Conservation (phyloP, 1,140 invertebrate genomes). For the Aphis gossypii region DNA sequence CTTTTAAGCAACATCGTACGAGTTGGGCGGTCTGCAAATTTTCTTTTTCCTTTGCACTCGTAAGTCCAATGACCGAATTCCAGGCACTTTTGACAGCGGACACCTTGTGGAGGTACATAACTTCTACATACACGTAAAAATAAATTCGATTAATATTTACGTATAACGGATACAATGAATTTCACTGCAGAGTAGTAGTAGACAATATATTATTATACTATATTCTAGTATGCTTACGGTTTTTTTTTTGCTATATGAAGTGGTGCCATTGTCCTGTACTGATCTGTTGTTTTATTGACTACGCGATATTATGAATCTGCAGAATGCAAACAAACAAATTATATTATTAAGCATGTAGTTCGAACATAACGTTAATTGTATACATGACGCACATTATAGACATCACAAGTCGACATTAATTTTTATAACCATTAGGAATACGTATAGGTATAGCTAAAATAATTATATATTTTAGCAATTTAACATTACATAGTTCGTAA, state of each 20-base stretch:
- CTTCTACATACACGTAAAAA: neutral
- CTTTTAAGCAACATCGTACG: conserved; percentile 59
- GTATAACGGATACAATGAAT: neutral
- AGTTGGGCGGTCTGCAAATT: conserved; percentile 60
- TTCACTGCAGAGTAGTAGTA: neutral
- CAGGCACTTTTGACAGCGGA: conserved; percentile 61
- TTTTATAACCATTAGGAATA: too few relatives aligned
- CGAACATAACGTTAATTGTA: too few relatives aligned
- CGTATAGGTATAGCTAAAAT: too few relatives aligned
- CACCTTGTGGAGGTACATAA: conserved; percentile 58
- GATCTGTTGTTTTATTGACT: neutral
- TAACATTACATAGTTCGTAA: too few relatives aligned
- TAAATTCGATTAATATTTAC: neutral
- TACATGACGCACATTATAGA: too few relatives aligned
- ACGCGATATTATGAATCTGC: neutral
- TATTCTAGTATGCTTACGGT: neutral
- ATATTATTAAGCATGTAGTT: too few relatives aligned
- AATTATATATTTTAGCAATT: too few relatives aligned
- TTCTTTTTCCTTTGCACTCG: conserved; percentile 62
- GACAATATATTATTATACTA: neutral
- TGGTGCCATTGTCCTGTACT: neutral
- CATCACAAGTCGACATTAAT: too few relatives aligned
- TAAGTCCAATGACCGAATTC: conserved; percentile 62
- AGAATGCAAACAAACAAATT: neutral
- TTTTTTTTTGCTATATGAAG: conserved; percentile 11